Evolutionary conservation across 2,113 vertebrate species (phyloP).

Genomic region (Asarcornis scutulata): DNA sequence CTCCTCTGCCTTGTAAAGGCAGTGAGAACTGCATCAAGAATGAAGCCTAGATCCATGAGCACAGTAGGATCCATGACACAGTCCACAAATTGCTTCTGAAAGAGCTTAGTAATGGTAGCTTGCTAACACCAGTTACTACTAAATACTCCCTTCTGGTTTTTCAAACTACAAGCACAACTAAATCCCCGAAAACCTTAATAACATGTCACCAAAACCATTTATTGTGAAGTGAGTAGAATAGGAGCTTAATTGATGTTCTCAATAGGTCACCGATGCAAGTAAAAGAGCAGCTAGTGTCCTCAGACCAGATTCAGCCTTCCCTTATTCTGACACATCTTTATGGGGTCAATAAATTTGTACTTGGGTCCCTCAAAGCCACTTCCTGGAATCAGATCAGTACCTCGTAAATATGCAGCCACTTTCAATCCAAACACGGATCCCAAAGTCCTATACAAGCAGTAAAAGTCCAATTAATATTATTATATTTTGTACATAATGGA

Average conservation of each 20-base stretch:
- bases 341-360: not conserved
- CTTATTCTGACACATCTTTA: not conserved
- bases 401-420: not conserved
- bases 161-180: not conserved
- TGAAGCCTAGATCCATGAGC: not conserved
- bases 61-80: not conserved
- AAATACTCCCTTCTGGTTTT: slow-evolving; percentile 1
- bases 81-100: slow-evolving; percentile 27
- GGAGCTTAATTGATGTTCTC: not conserved
- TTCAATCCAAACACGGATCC: not conserved
- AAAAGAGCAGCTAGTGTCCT: not conserved
- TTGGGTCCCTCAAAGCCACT: not conserved
- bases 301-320: not conserved
- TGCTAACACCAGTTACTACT: not conserved
- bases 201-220: not conserved
- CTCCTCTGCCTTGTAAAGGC: slow-evolving; percentile 24
- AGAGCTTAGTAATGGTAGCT: slow-evolving; percentile 1
- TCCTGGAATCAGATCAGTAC: not conserved
- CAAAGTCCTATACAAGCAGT: not conserved
- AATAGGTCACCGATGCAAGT: not conserved
- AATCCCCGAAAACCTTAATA: not conserved
- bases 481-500: not conserved
- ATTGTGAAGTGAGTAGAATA: not conserved
- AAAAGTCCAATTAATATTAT: not conserved
- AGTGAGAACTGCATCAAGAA: not conserved